phyloP scores from a whole-genome alignment of 2,113 vertebrate genomes.

The Cheilinus undulatus region DNA sequence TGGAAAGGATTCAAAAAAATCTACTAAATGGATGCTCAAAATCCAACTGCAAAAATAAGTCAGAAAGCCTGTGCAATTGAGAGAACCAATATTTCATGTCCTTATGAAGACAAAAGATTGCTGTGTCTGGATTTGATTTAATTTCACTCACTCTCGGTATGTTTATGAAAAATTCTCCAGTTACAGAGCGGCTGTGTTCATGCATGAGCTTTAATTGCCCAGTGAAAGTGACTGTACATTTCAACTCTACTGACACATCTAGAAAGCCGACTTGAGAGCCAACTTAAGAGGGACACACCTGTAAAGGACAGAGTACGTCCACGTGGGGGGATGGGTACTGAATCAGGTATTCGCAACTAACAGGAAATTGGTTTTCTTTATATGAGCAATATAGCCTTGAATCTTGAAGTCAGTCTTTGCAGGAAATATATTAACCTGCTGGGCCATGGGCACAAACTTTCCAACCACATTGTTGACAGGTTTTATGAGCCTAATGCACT shows the following conservation, averaged over 20 bases:
- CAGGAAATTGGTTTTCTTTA: constrained; percentile 67
- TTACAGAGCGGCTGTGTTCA: constrained; percentile 27
- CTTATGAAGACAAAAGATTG: constrained; percentile 45
- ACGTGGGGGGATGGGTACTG: constrained; percentile 35
- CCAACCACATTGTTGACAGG: constrained; percentile 85
- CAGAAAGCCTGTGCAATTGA: too few relatives aligned
- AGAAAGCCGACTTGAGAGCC: constrained; percentile 36
- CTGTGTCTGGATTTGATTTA: constrained; percentile 44
- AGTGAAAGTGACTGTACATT: constrained; percentile 39
- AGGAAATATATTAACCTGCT: constrained; percentile 81
- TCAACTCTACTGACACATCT: constrained; percentile 39
- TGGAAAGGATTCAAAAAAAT: constrained; percentile 6
- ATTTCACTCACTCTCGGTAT: constrained; percentile 53
- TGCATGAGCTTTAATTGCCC: constrained; percentile 30
- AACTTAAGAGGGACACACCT: constrained; percentile 53
- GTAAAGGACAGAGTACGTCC: constrained; percentile 52
- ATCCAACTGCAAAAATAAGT: constrained; percentile 17
- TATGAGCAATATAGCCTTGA: constrained; percentile 69
- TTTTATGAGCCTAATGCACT: constrained; percentile 87
- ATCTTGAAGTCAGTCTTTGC: constrained; percentile 72
- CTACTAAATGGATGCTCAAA: constrained; percentile 8
- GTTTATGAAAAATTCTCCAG: constrained; percentile 48
- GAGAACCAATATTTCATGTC: constrained; percentile 5
- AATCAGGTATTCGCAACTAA: constrained; percentile 62
- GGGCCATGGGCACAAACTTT: constrained; percentile 80